phyloP scores from a whole-genome alignment of 1,140 invertebrate species.

The Brachionus paranguensis region DNA sequence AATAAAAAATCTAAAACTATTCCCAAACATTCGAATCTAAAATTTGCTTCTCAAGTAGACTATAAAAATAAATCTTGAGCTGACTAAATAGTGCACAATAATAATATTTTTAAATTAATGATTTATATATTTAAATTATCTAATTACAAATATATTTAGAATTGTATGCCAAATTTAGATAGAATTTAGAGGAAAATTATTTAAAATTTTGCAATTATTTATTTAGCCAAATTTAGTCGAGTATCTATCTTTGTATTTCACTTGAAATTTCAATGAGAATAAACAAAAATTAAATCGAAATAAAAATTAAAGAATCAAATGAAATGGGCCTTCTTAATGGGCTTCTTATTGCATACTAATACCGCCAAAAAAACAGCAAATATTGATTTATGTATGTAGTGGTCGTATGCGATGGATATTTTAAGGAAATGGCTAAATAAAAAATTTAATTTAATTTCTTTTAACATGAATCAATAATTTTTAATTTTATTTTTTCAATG shows the following conservation, averaged over 20 bases:
- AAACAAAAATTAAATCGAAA: not conserved
- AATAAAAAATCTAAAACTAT: not conserved
- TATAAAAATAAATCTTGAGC: not conserved
- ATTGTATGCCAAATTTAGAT: not conserved
- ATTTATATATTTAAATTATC: constrained; percentile 4
- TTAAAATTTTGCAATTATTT: not conserved
- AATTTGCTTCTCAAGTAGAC: not conserved
- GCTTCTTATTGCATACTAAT: not conserved
- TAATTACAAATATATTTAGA: not conserved
- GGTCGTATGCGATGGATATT: not conserved
- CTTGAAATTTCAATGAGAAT: not conserved
- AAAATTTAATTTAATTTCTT: not conserved
- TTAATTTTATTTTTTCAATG: not conserved
- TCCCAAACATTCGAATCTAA: not conserved
- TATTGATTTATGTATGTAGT: not conserved
- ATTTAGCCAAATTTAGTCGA: not conserved
- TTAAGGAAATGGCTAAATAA: not conserved
- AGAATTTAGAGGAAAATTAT: not conserved
- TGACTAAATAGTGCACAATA: not conserved
- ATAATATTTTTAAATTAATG: constrained; percentile 2
- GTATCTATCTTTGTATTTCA: not conserved
- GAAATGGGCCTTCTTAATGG: not conserved
- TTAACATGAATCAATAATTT: not conserved
- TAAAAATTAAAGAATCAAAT: not conserved
- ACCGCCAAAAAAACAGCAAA: not conserved